These are phyloP conservation scores for Trissoscelio sp. DNA, from an alignment of 2,888 invertebrate genomes.

Conservation along the genomic window DNA sequence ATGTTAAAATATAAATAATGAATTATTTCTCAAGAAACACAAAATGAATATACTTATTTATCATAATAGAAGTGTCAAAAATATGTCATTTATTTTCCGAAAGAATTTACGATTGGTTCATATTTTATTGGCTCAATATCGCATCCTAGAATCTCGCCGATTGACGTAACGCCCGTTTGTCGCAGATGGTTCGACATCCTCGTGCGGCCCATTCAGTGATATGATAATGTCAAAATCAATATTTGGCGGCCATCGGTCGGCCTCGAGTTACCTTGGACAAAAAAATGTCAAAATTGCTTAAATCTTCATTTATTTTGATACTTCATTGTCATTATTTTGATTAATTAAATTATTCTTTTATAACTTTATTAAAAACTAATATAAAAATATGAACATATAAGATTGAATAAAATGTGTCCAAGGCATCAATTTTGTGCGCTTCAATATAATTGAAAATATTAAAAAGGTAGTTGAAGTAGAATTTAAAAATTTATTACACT, in stretches of 20 bases:
- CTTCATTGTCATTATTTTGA: background rate
- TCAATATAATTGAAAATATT: background rate
- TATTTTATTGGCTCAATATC: conserved; percentile 30
- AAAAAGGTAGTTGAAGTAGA: background rate
- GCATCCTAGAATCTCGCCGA: conserved; percentile 27
- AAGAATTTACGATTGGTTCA: conserved; percentile 5
- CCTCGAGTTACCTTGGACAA: conserved; percentile 9
- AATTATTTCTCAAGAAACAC: background rate
- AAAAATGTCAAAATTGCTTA: conserved; percentile 24
- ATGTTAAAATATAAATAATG: background rate
- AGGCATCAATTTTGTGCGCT: background rate
- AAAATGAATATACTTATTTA: background rate
- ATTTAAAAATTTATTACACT: background rate
- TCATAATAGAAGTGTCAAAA: conserved; percentile 2
- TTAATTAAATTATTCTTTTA: background rate
- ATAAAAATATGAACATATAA: no score
- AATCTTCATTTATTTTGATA: background rate
- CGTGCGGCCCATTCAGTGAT: conserved; percentile 54
- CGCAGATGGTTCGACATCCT: conserved; percentile 71
- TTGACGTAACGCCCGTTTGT: conserved; percentile 40
- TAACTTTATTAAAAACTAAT: no score
- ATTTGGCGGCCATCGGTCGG: conserved; percentile 34
- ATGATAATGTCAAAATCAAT: conserved; percentile 73
- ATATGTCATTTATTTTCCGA: conserved; percentile 3
- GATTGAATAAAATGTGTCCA: background rate